Base-by-base conservation (phyloP, 2,888 invertebrate genomes). In the Cosmopolites sordidus region DNA sequence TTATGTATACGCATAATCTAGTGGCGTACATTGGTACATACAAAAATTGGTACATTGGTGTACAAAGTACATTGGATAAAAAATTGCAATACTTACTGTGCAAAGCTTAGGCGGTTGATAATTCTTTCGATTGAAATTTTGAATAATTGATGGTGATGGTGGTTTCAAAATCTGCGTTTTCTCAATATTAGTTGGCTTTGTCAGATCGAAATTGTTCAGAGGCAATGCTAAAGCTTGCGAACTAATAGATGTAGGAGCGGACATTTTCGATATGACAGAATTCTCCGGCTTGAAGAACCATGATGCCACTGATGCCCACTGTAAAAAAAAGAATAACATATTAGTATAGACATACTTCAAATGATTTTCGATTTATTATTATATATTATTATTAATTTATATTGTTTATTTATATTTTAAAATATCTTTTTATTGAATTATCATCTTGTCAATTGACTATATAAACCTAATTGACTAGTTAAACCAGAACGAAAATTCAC, bases 241-340 rank as follows among this genome's bases (percentile, higher is more conserved):
- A 30, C 14, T 29, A 18, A 5, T 47, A 45, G 14, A 44, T 15
- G 42, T 14, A 37, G 30, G 29, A 46, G 42, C 44, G 6, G 58
- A 18, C 58, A 58, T 58, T 54, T 58, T 58, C 17, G 51, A 64
- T 48, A 68, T 58, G 39, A 67, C 62, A 29, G 68, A 63, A 57
- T 64, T 59, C 54, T 75, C 75, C 53, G 74, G 74, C 49, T 75
- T 68, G 65, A 75, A 73, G 62, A 75, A 76, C 75, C 75, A 76
- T 51, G 75, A 76, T 56, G 76, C 75, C 52, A 76, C 75, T 44
- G 76, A 76, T 53, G 76, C 75, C 76, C 76, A 76, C 76, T 76
- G 69, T 18, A 74, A 74, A 50, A 29, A 42, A 33, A 48, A 22
- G n/a, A n/a, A n/a, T n/a, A n/a, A n/a, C n/a, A n/a, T n/a, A n/a